Conservation (phyloP, 2,797 vertebrate species). For the Trichosurus vulpecula region DNA sequence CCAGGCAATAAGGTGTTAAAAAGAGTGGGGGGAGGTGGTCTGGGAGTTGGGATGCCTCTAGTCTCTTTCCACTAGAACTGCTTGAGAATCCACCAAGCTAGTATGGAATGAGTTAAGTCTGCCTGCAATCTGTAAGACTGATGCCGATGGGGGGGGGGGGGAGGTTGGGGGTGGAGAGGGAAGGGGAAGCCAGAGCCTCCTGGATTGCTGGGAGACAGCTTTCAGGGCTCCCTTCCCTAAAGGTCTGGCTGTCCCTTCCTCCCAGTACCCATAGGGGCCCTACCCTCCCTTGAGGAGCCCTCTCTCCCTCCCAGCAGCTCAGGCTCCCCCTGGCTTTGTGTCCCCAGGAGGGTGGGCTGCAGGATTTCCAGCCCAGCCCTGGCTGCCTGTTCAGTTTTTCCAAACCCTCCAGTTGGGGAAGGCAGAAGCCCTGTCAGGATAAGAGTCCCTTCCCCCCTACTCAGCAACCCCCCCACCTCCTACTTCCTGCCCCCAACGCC, state of each 20-base stretch:
- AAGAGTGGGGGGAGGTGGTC: constrained; percentile 33
- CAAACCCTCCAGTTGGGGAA: constrained; percentile 80
- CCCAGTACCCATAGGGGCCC: constrained; percentile 70
- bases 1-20: constrained; percentile 61
- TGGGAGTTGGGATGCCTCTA: constrained; percentile 51
- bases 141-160: constrained; percentile 30
- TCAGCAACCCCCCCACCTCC: constrained; percentile 51
- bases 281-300: constrained; percentile 65
- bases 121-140: constrained; percentile 69
- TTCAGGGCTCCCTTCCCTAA: constrained; percentile 71
- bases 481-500: constrained; percentile 19
- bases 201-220: constrained; percentile 70
- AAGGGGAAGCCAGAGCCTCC: constrained; percentile 49
- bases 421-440: constrained; percentile 85
- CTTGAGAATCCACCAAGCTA: constrained; percentile 35
- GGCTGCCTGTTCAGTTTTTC: constrained; percentile 83
- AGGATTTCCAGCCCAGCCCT: constrained; percentile 75
- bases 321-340: constrained; percentile 79
- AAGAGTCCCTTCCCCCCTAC: constrained; percentile 81
- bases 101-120: constrained; percentile 75
- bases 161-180: background rate
- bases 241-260: constrained; percentile 65
- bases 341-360: constrained; percentile 78
- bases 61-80: background rate
- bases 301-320: constrained; percentile 51